Base-by-base conservation (phyloP, 1,140 invertebrate genomes). In the Acromyrmex charruanus region DNA sequence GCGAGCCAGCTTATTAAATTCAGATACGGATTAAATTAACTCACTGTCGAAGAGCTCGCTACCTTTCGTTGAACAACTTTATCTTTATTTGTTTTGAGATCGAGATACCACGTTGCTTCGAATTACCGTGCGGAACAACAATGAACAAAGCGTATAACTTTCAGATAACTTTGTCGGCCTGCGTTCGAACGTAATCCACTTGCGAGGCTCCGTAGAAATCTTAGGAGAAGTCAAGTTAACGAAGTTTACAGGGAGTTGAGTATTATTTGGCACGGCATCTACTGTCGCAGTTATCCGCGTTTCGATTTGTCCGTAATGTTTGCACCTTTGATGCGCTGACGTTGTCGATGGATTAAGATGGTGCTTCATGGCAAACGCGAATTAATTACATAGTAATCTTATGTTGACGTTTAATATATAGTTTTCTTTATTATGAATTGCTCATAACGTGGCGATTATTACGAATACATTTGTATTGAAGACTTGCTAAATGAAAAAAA, bases 101-200 rank as follows among this genome's bases (percentile, higher is more conserved):
- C 74, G 77, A 61, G 85, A 85, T 81, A 81, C 53, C 66, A 85
- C 59, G 44, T 35, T 21, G 53, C 71, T 90, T 68, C 79, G 77
- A 82, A 88, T 82, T 71, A 55, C 81, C 35, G 18, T 14, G 72
- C 58, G 61, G 59, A 69, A 90, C 86, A 90, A 90, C 88, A 77
- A 81, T 68, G 49, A 90, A 88, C 86, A 77, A 81, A 74, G 49
- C 89, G 82, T 51, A 25, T 79, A 91, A 88, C 82, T 91, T 88
- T 86, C 77, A 59, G 18, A 61, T 53, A 88, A 91, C 89, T 91
- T 90, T 18, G 59, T 88, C 75, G 49, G 63, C 14, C 59, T 65
- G 86, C 71, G 87, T 82, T 90, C 77, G 77, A 79, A 90, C 75
- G 16, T 90, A 90, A 90, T 90, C 89, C 89, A 90, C 80, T 90